phyloP scores from a whole-genome alignment of 1,140 invertebrate species.

The Papilio glaucus region DNA sequence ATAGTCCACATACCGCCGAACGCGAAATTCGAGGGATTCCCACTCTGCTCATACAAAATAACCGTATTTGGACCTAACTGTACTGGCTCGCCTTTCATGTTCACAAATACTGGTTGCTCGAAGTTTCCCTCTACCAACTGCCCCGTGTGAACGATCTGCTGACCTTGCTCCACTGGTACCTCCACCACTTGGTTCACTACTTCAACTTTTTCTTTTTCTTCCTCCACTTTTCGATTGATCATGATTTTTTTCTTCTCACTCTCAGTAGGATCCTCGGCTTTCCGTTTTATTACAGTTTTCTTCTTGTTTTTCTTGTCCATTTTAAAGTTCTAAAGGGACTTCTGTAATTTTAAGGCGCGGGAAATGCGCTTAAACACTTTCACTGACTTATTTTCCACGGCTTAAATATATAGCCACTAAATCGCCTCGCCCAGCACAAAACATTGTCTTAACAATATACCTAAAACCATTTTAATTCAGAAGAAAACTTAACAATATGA shows the following conservation, averaged over 20 bases:
- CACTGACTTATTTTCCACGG: conserved; percentile 44
- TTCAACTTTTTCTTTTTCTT: conserved; percentile 73
- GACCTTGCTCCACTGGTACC: conserved; percentile 73
- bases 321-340: conserved; percentile 56
- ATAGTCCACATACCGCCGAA: conserved; percentile 81
- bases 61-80: conserved; percentile 79
- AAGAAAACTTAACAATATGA: conserved; percentile 41
- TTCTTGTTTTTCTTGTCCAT: conserved; percentile 83
- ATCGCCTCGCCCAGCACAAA: conserved; percentile 58
- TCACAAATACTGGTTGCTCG: conserved; percentile 79
- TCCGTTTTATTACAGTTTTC: conserved; percentile 80
- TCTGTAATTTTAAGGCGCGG: conserved; percentile 50
- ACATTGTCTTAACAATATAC: conserved; percentile 53
- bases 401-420: conserved; percentile 42
- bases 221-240: conserved; percentile 66
- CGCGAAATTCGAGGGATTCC: conserved; percentile 75
- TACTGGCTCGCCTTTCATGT: conserved; percentile 79
- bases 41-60: conserved; percentile 79
- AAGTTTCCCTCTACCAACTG: conserved; percentile 78
- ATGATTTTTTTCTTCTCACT: conserved; percentile 75
- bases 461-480: conserved; percentile 39
- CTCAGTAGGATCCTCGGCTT: conserved; percentile 71
- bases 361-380: conserved; percentile 46
- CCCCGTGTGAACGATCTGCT: conserved; percentile 77
- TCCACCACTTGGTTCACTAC: conserved; percentile 76